Evolutionary conservation across 2,113 vertebrate genomes (phyloP), one percentile per base, ranked within the genome.

Genomic region (Fulmarus glacialis): DNA sequence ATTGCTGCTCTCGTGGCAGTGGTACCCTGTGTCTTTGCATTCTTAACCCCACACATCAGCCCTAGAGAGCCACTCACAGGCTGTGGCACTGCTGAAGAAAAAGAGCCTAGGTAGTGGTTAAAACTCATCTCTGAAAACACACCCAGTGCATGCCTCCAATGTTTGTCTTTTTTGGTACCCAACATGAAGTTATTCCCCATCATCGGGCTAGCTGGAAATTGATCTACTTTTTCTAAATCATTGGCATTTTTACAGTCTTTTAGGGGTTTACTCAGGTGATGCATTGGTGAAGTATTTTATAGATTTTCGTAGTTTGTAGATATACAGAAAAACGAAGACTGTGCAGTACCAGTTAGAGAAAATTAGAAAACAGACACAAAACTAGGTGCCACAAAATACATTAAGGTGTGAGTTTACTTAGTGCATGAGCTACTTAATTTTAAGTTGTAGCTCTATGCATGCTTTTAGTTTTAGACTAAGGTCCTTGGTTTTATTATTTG

Each of bases 81-180:
- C 68, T 60, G 40, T 38, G 48, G 10, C 56, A 27, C 40, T 27
- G 34, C 8, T 12, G 9, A 38, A 58, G 56, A n/a, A 34, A 74
- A 87, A 50, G 34, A 40, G 8, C 12, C 23, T 32, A 38, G 12
- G 6, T 2, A 3, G 26, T 13, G 4, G 1, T 8, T 48, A 36
- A 43, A 90, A 9, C 16, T 21, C 23, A 4, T 11, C 18, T 47
- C 66, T 82, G 24, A 29, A 67, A 93, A 43, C 26, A 63, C 14
- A 48, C 5, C n/a, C 13, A 47, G 16, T 12, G 8, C 0, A 0
- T 30, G n/a, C 30, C 36, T 68, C 23, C 58, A 75, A 3, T 11
- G 6, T 36, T 67, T 34, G 14, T 5, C 3, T 2, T n/a, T 84
- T 72, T 43, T 82, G 8, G 2, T 19, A 10, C 4, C 14, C 4